Evolutionary conservation across 30 jellyfish, hydroid and myxozoan genomes (phyloP), one percentile per base, ranked within the genome.

Genomic region (Cassiopea andromeda): DNA sequence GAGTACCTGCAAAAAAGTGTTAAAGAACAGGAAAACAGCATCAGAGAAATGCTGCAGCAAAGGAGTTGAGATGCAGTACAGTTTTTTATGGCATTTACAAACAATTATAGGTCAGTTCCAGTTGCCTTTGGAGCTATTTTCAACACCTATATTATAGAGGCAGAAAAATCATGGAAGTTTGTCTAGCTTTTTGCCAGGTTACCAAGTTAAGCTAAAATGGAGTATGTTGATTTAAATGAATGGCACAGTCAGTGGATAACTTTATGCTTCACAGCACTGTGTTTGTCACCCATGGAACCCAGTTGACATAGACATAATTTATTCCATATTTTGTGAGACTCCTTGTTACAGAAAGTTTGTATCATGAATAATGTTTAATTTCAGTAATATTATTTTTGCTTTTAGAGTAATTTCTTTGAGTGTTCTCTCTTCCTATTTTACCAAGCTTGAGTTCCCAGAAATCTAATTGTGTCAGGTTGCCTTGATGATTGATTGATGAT

Each of bases 1-100:
- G 98, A 89, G 75, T 87, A 92, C 75, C 84, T 91, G 70, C 99
- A 96, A 69, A 96, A 85, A 69, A 96, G 98, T 84, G 98, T 96
- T n/a, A 96, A 96, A 80, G 99, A 96, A 75, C 99, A 96, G 46
- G 99, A 96, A 60, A 85, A 96, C 88, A 96, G 98, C 94, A 91
- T 96, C n/a, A 89, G 99, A 75, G 99, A 96, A 85, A 96, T 96
- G 99, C 78, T 96, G 43, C 97, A 92, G 92, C 97, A 90, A 69
- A 75, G 97, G 68, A 78, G 44, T 57, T 90, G 79, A 61, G n/a
- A 49, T 46, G 14, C 54, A 12, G 27, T 13, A 7, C 73, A 70
- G 49, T 70, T 14, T 78, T 58, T 7, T 7, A 49, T 45, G 71
- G 71, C 47, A 77, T 45, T 59, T 77, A 73, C 15, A 9, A n/a